Evolutionary conservation across 2,797 vertebrate genomes (phyloP).

Genomic region (Enteromius paludinosus): DNA sequence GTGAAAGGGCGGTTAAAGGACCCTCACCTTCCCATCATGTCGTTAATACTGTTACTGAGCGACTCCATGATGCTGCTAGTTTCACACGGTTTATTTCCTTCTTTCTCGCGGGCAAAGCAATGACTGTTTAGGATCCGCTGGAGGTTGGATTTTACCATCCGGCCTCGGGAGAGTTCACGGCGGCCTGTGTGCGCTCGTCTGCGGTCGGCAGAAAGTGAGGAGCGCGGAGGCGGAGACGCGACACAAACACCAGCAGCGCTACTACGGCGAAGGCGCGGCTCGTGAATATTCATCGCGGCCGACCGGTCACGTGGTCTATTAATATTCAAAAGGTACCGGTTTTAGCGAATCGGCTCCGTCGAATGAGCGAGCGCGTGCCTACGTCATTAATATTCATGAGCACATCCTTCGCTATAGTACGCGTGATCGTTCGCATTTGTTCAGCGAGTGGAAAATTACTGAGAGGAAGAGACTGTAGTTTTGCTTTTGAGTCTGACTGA

Average conservation of each 20-base stretch:
- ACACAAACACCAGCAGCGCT: not conserved
- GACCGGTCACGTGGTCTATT: not conserved
- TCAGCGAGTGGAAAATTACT: constrained; percentile 57
- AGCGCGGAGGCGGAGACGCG: constrained; percentile 11
- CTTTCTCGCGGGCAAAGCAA: constrained; percentile 87
- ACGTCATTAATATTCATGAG: constrained; percentile 18
- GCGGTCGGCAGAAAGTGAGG: constrained; percentile 67
- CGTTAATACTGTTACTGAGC: constrained; percentile 79
- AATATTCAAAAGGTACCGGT: not conserved
- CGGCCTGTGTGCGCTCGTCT: constrained; percentile 74
- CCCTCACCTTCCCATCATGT: constrained; percentile 84
- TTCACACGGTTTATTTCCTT: constrained; percentile 79
- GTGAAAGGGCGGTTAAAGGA: not conserved
- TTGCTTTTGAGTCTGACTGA: not conserved
- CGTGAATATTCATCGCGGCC: not conserved
- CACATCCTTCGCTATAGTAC: not conserved
- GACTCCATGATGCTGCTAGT: constrained; percentile 73
- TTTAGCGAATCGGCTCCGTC: not conserved
- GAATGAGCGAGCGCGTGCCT: too few relatives aligned
- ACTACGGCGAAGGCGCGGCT: constrained; percentile 6
- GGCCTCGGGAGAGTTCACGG: constrained; percentile 82
- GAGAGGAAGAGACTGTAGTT: constrained; percentile 32
- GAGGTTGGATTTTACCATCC: constrained; percentile 90
- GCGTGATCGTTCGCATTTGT: not conserved
- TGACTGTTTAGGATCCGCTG: constrained; percentile 89